Percentiles rank a stretch among this genome's conserved stretches.
These are phyloP conservation scores for Thamnaconus septentrionalis DNA, from an alignment of 2,113 vertebrate species.

Conservation along the genomic window DNA sequence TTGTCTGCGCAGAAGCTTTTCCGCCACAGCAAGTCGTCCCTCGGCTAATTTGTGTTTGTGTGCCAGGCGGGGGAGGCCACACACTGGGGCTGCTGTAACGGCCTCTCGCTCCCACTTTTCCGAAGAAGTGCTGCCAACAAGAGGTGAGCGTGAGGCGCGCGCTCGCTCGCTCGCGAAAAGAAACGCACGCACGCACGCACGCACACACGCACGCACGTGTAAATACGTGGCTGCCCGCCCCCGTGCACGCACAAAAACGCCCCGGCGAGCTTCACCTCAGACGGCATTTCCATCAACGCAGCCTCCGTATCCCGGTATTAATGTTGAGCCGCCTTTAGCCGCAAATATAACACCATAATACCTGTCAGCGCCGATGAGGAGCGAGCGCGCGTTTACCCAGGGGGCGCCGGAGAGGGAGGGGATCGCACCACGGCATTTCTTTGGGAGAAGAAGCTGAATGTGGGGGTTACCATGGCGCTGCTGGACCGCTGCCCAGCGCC, in stretches of 20 bases:
- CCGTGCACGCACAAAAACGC: slow-evolving; percentile 7
- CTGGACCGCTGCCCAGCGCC: slow-evolving; percentile 51
- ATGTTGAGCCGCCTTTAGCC: not conserved
- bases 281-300: slow-evolving; percentile 2
- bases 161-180: slow-evolving; percentile 38
- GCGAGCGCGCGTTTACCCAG: too few relatives aligned
- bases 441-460: slow-evolving; percentile 17
- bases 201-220: slow-evolving; percentile 10
- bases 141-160: slow-evolving; percentile 18
- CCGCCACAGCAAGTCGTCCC: slow-evolving; percentile 68
- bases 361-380: too few relatives aligned
- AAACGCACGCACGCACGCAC: slow-evolving; percentile 18
- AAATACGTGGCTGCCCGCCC: too few relatives aligned
- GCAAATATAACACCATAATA: too few relatives aligned
- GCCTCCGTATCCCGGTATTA: slow-evolving; percentile 11
- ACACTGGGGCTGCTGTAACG: slow-evolving; percentile 71
- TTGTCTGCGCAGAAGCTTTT: slow-evolving; percentile 69
- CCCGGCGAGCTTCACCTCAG: slow-evolving; percentile 11
- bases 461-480: slow-evolving; percentile 58
- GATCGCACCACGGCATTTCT: too few relatives aligned
- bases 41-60: slow-evolving; percentile 75
- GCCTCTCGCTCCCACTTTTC: slow-evolving; percentile 67
- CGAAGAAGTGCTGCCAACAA: slow-evolving; percentile 60
- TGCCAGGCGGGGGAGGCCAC: slow-evolving; percentile 68
- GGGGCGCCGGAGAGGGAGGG: too few relatives aligned